Evolutionary conservation across 2,113 vertebrate genomes (phyloP), one percentile per base, ranked within the genome.

Genomic region (Coptodon bakossiorum): DNA sequence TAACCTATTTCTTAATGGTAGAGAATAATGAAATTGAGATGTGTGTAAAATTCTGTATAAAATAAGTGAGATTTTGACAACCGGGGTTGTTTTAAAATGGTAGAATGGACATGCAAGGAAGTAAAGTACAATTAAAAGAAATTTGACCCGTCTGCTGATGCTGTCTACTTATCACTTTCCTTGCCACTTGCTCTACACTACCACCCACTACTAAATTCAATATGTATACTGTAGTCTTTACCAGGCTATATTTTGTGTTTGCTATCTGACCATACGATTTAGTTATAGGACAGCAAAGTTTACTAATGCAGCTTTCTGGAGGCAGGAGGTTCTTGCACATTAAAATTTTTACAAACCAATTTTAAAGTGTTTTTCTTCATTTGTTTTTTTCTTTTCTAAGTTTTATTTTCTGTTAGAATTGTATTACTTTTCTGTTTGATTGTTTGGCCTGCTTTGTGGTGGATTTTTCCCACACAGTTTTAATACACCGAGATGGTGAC

Each of bases 51-150:
- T 61, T 61, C 0, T 61, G 13, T 3, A 31, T 61, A 31, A 61
- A 61, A 6, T 14, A 61, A 31, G 57, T 34, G 14, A 31, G 29
- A 61, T 61, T 61, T 61, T 17, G 29, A 59, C 27, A 59, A 59
- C 57, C 0, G 0, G 27, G 57, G 57, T 61, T 61, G 0, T 17
- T 61, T 61, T 6, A 31, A 61, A 61, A 61, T 61, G 0, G 57
- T 4, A 61, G 27, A 61, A 31, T 61, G 27, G 14, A 59, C 27
- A 31, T 59, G 8, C 57, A 31, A 59, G 27, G 57, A 34, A 17
- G 34, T 1, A 34, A 6, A 31, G 3, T 34, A 6, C 57, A 61
- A 14, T 17, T 34, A 61, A 61, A 61, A 34, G 14, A 61, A 31
- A 61, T 61, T 61, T 61, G 8, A 61, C 14, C 57, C 29, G 0